Conservation (phyloP, 2,888 invertebrate species). For the Eristalis pertinax region DNA sequence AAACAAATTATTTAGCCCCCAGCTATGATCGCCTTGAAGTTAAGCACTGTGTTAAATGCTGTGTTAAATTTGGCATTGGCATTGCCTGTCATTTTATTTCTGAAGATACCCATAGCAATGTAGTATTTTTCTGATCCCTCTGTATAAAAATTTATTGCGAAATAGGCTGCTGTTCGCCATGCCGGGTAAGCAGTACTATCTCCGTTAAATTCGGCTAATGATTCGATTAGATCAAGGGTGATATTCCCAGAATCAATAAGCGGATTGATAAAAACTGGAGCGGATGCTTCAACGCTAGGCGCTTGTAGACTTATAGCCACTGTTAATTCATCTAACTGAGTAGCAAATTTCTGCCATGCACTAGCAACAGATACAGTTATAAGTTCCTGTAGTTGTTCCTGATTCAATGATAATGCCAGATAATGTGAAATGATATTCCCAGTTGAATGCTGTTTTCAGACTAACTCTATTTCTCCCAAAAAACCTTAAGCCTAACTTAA, state of each 20-base stretch:
- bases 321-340: not conserved
- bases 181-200: conserved; percentile 3
- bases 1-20: conserved; percentile 56
- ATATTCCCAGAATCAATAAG: not conserved
- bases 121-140: conserved; percentile 14
- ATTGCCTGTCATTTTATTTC: no score
- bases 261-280: conserved; percentile 11
- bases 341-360: conserved; percentile 10
- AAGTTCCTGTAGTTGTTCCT: conserved; percentile 6
- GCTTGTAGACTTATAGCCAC: conserved; percentile 18
- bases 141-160: conserved; percentile 10
- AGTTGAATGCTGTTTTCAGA: no score
- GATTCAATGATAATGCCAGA: no score
- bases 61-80: no score
- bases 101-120: no score
- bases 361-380: conserved; percentile 7
- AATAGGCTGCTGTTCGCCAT: conserved; percentile 17
- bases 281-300: conserved; percentile 6
- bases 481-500: no score
- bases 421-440: no score
- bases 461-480: no score
- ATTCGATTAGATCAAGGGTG: conserved; percentile 14
- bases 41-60: no score
- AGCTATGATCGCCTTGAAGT: no score
- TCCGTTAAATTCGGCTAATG: conserved; percentile 1